Conservation (phyloP, 2,113 vertebrate genomes). For the Eidolon helvum region DNA sequence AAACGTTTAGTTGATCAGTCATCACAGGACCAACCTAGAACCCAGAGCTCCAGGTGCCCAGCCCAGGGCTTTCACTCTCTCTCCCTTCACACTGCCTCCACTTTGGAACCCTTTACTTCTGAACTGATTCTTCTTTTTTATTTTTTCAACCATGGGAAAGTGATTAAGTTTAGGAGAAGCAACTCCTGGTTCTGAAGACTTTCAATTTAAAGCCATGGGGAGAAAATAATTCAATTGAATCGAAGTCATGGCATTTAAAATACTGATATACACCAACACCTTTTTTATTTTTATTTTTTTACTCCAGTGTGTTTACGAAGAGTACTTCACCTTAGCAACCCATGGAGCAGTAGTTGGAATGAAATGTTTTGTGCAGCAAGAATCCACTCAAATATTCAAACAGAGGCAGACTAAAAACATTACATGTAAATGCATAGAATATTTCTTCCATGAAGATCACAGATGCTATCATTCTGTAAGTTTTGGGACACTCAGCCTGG, state of each 20-base stretch:
- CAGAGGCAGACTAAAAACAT: constrained; percentile 37
- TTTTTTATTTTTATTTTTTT: too few relatives aligned
- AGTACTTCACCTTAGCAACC: constrained; percentile 48
- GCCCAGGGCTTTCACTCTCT: accelerated
- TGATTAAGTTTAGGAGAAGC: constrained; percentile 53
- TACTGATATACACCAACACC: neutral
- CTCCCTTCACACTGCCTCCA: neutral
- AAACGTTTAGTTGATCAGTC: neutral
- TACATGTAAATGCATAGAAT: neutral
- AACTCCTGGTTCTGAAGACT: constrained; percentile 41
- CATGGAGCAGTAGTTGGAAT: constrained; percentile 29
- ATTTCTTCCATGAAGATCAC: constrained; percentile 17
- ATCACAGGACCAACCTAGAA: neutral
- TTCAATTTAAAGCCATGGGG: constrained; percentile 56
- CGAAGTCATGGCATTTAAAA: constrained; percentile 57
- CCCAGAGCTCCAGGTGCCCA: accelerated
- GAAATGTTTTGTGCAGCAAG: constrained; percentile 50
- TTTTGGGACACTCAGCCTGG: neutral
- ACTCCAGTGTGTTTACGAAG: constrained; percentile 42
- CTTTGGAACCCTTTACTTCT: neutral
- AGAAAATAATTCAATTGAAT: constrained; percentile 68
- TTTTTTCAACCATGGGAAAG: neutral
- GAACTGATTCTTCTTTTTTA: neutral
- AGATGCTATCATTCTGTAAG: neutral
- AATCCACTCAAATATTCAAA: constrained; percentile 51